These are phyloP conservation scores for Gonocerus acuteangulatus DNA, from an alignment of 2,888 invertebrate species.

Conservation along the genomic window DNA sequence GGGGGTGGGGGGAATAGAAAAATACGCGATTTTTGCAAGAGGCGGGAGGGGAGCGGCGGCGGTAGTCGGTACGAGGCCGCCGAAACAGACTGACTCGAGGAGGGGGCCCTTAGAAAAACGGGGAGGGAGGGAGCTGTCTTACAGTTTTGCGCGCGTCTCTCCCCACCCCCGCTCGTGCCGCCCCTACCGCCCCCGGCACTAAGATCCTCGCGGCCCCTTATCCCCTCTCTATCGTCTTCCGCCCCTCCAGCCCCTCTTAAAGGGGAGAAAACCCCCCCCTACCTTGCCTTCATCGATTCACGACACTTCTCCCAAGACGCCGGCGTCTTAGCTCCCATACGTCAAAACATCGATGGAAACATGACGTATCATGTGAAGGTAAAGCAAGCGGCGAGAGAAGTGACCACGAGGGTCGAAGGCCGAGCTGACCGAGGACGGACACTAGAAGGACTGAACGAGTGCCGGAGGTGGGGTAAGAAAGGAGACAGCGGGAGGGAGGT, in stretches of 20 bases:
- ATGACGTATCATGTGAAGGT: not conserved
- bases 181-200: slow-evolving; percentile 30
- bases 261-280: slow-evolving; percentile 18
- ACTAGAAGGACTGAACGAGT: slow-evolving; percentile 8
- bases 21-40: slow-evolving; percentile 28
- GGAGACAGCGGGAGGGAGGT: slow-evolving; percentile 12
- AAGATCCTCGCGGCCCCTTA: slow-evolving; percentile 31
- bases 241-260: slow-evolving; percentile 13
- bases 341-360: not conserved
- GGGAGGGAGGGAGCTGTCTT: slow-evolving; percentile 38
- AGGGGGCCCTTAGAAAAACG: slow-evolving; percentile 38
- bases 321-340: not conserved
- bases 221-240: slow-evolving; percentile 21
- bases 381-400: not conserved
- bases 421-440: slow-evolving; percentile 14
- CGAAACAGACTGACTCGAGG: slow-evolving; percentile 13
- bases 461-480: slow-evolving; percentile 2
- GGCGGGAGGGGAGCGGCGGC: slow-evolving; percentile 6
- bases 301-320: not conserved
- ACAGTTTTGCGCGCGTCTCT: slow-evolving; percentile 40
- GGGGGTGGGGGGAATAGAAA: slow-evolving; percentile 31
- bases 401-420: slow-evolving; percentile 2
- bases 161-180: slow-evolving; percentile 33
- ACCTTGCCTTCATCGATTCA: slow-evolving; percentile 9
- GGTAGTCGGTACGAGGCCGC: slow-evolving; percentile 1